Evolutionary conservation across 2,888 invertebrate species (phyloP).

Genomic region (Parochlus steinenii): DNA sequence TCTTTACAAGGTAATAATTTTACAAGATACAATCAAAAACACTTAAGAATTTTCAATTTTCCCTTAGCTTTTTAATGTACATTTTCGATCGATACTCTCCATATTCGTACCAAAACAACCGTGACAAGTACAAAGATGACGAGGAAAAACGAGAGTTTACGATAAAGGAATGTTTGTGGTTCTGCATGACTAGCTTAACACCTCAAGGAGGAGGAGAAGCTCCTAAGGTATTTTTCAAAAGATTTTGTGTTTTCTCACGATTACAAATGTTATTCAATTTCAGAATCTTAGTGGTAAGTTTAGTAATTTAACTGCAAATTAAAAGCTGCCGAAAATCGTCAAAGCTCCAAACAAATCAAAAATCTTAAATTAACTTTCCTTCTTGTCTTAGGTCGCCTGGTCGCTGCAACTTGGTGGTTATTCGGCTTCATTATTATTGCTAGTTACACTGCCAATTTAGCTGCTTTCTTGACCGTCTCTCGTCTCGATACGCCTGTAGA

Average conservation of each 20-base stretch:
- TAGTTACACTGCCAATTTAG: constrained; percentile 94
- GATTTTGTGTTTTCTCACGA: too few relatives aligned
- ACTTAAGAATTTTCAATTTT: neutral
- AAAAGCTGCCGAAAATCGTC: too few relatives aligned
- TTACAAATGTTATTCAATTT: neutral
- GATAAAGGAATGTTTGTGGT: constrained; percentile 94
- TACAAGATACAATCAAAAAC: neutral
- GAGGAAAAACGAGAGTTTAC: constrained; percentile 90
- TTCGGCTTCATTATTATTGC: constrained; percentile 98
- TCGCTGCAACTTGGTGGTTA: constrained; percentile 98
- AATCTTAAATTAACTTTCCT: neutral
- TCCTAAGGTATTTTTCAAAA: constrained; percentile 87
- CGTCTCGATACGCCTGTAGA: constrained; percentile 85
- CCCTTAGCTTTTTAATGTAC: constrained; percentile 75
- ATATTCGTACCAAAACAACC: constrained; percentile 89
- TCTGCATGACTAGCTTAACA: constrained; percentile 95
- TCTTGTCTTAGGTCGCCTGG: constrained; percentile 55
- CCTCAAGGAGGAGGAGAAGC: constrained; percentile 93
- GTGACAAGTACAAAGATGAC: constrained; percentile 81
- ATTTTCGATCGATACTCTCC: constrained; percentile 94
- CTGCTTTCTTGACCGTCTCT: constrained; percentile 90
- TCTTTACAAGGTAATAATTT: constrained; percentile 65
- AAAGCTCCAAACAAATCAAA: too few relatives aligned
- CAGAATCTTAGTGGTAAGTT: constrained; percentile 5
- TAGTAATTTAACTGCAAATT: too few relatives aligned